Base-by-base conservation (phyloP, 2,888 invertebrate species). In the Griposia aprilina region DNA sequence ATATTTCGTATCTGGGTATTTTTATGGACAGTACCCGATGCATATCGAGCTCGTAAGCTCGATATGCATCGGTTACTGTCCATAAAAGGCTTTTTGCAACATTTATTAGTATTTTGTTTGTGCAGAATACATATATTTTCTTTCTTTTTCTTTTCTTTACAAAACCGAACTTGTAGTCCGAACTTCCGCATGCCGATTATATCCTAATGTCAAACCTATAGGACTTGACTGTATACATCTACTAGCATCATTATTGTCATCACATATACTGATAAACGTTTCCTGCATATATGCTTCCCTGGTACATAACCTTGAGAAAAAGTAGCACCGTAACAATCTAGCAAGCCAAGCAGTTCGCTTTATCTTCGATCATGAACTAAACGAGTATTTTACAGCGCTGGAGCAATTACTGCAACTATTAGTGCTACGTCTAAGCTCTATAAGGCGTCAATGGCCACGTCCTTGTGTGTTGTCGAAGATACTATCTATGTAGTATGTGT, bases 321-420 rank as follows among this genome's bases (percentile, higher is more conserved):
- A 36, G 50, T 67, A 45, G 57, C 10, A 67, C n/a, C 50, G 73
- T 67, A 60, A 62, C 85, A 81, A 62, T 85, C 65, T 11, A 84
- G 65, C 80, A 69, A 81, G 55, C 15, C 75, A 81, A 83, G 57
- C 55, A 17, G 48, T 4, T 26, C 50, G 62, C 26, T 81, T 85
- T 81, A 81, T 81, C 81, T 85, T 85, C 75, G 57, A 85, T 81
- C 86, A 74, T 62, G 60, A 85, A 81, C 75, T 73, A 36, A 82
- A 59, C 57, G 85, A 74, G 81, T 81, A 81, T 81, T 85, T 85
- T 81, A 81, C 82, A 85, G 85, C 81, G 74, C 80, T 45, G 15
- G 36, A 85, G 82, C 75, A 85, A 85, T 85, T 81, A 81, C 85
- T 85, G 60, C 81, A 81, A 74, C 85, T 63, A 74, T 81, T 81